Evolutionary conservation across 2,113 vertebrate genomes (phyloP).

Genomic region (Ornithorhynchus anatinus): DNA sequence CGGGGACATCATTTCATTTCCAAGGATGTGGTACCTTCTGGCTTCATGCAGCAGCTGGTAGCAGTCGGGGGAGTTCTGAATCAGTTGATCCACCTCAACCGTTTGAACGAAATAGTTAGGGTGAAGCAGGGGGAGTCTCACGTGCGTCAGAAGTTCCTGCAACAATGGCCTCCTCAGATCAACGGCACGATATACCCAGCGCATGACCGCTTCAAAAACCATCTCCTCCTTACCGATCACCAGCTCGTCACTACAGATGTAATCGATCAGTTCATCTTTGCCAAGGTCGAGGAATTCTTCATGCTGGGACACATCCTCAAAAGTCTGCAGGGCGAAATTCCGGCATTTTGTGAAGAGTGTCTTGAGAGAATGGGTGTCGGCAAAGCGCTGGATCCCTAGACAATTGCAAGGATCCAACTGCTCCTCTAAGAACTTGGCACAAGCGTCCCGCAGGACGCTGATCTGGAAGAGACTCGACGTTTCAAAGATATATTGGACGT

Average conservation of each 20-base stretch:
- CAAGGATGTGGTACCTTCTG: conserved; percentile 94
- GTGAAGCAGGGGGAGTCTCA: conserved; percentile 91
- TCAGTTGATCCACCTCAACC: conserved; percentile 94
- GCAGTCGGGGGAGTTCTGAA: conserved; percentile 94
- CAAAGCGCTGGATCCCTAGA: conserved; percentile 95
- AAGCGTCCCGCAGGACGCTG: conserved; percentile 87
- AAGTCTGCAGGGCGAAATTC: conserved; percentile 86
- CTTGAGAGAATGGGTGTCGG: conserved; percentile 91
- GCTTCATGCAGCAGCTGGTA: conserved; percentile 96
- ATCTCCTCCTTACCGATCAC: conserved; percentile 90
- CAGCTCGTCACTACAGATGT: conserved; percentile 90
- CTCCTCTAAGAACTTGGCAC: conserved; percentile 96
- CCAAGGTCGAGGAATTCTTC: conserved; percentile 92
- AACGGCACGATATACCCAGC: conserved; percentile 90
- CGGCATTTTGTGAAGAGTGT: conserved; percentile 90
- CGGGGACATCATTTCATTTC: conserved; percentile 99
- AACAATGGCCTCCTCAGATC: conserved; percentile 85
- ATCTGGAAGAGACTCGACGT: conserved; percentile 98
- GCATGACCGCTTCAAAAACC: conserved; percentile 96
- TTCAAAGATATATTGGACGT: conserved; percentile 96
- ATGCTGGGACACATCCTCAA: conserved; percentile 90
- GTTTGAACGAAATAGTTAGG: conserved; percentile 99
- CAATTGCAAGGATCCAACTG: conserved; percentile 98
- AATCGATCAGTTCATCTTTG: conserved; percentile 93
- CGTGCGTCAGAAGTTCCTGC: conserved; percentile 89